Base-by-base conservation (phyloP, 2,113 vertebrate genomes). In the Asarcornis scutulata region DNA sequence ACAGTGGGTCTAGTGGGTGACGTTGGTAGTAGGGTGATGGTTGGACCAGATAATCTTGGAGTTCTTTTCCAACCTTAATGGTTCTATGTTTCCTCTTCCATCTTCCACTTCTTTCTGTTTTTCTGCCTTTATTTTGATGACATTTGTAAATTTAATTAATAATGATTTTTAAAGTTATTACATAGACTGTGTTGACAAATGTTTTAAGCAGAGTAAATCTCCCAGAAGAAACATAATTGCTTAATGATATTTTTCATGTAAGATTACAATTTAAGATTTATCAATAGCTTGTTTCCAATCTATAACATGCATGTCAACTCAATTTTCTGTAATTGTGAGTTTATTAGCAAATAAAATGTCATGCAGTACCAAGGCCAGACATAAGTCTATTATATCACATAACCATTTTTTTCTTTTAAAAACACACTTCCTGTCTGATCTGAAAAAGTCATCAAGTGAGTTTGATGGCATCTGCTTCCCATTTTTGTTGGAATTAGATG, bases 161-260 rank as follows among this genome's bases (percentile, higher is more conserved):
- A 95, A 91, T 52, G 73, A 84, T 81, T 94, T 88, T 81, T 58
- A 63, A 95, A 94, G 36, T 48, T 90, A 52, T 90, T 93, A 18
- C 17, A 32, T 36, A 63, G 85, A 64, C 25, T 52, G 12, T 50
- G 40, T 72, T 81, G 68, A 86, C 63, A 69, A 94, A 21, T 67
- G 55, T 93, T 94, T 90, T 78, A 90, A 81, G 36, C 38, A 83
- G 27, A 46, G 22, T 63, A 86, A 64, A 32, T 92, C 23, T 88
- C 63, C 73, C 56, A 90, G 55, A 77, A 93, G 60, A 67, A 95
- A 67, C 29, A 78, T 76, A 89, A 89, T 69, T 91, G 34, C 34
- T 88, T 92, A 95, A 94, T 81, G 83, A 84, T 75, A 81, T 91
- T 93, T 63, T 81, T 93, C 55, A 55, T 67, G 13, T 55, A 91